Conservation (phyloP, 2,888 invertebrate species). For the Tillus elongatus region DNA sequence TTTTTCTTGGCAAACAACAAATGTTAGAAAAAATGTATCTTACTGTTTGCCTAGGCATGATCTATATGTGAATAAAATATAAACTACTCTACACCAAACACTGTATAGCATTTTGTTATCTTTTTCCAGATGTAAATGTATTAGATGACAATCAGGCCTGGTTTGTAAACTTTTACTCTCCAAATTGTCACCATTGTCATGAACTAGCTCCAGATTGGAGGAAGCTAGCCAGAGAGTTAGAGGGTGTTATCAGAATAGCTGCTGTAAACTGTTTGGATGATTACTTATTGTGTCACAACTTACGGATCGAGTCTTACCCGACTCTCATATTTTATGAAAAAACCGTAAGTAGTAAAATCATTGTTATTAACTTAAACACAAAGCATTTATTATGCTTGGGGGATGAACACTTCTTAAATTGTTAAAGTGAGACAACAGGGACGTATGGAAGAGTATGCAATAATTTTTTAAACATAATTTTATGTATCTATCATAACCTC, state of each 20-base stretch:
- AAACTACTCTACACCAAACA: no score
- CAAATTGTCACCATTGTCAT: slow-evolving; percentile 79
- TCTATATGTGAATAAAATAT: no score
- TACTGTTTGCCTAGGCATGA: no score
- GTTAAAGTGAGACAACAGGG: no score
- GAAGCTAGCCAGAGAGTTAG: slow-evolving; percentile 63
- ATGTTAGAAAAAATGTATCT: no score
- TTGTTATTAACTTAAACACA: no score
- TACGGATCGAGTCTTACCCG: slow-evolving; percentile 68
- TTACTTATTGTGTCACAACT: slow-evolving; percentile 64
- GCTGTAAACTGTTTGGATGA: slow-evolving; percentile 86
- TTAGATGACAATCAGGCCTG: slow-evolving; percentile 56
- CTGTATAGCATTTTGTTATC: neutral
- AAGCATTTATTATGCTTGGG: no score
- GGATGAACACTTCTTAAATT: no score
- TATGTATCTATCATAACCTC: no score
- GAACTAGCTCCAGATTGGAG: slow-evolving; percentile 75
- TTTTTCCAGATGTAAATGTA: slow-evolving; percentile 39
- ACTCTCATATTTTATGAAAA: slow-evolving; percentile 58
- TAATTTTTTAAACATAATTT: no score
- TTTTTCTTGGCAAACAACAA: no score
- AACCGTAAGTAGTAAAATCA: slow-evolving; percentile 30
- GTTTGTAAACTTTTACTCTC: slow-evolving; percentile 84
- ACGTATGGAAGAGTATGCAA: no score
- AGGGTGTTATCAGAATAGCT: slow-evolving; percentile 68